These are phyloP conservation scores for Chymomyza caudatula DNA, from an alignment of 2,888 invertebrate genomes.

Conservation along the genomic window DNA sequence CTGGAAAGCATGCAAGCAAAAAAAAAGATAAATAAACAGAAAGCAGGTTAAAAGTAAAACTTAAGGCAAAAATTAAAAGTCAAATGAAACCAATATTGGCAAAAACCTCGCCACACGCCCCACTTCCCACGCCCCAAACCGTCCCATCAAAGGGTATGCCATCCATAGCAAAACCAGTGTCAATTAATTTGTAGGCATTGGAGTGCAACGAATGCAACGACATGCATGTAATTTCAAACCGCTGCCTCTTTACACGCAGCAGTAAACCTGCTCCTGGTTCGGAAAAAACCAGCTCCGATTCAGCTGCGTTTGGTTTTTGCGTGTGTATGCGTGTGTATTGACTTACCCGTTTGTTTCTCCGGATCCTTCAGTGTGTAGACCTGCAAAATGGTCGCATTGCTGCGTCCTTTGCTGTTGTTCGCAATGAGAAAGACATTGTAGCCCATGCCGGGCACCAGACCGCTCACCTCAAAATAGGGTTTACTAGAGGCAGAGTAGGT, in stretches of 20 bases:
- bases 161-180: slow-evolving; percentile 32
- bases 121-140: slow-evolving; percentile 28
- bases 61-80: slow-evolving; percentile 32
- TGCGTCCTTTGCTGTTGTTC: slow-evolving; percentile 85
- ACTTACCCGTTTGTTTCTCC: slow-evolving; percentile 84
- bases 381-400: slow-evolving; percentile 82
- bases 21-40: slow-evolving; percentile 9
- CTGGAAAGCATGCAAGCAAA: slow-evolving; percentile 62
- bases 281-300: neutral
- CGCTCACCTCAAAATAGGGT: slow-evolving; percentile 83
- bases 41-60: slow-evolving; percentile 12
- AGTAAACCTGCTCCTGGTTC: neutral
- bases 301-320: neutral
- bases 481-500: slow-evolving; percentile 73
- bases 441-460: slow-evolving; percentile 83
- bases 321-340: slow-evolving; percentile 4
- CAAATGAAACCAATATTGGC: slow-evolving; percentile 19
- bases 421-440: slow-evolving; percentile 85
- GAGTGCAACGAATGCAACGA: slow-evolving; percentile 31
- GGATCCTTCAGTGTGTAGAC: slow-evolving; percentile 86
- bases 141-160: slow-evolving; percentile 1
- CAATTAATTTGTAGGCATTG: slow-evolving; percentile 62
- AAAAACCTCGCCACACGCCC: slow-evolving; percentile 27
- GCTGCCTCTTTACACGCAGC: slow-evolving; percentile 1
- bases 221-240: slow-evolving; percentile 62